Conservation (phyloP, 1,140 invertebrate species). For the Reticulitermes speratus region DNA sequence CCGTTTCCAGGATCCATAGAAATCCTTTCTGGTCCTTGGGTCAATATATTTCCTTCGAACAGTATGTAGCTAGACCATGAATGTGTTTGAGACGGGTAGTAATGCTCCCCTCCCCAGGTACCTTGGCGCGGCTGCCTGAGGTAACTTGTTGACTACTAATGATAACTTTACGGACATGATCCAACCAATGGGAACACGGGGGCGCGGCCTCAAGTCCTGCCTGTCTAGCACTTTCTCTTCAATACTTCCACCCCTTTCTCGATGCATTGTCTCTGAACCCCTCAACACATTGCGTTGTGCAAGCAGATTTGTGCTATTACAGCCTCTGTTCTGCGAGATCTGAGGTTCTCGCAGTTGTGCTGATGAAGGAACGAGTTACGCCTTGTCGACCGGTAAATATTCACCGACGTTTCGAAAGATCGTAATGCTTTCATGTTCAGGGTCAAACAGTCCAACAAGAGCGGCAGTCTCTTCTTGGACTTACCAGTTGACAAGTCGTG, state of each 20-base stretch:
- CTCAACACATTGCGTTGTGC: not conserved
- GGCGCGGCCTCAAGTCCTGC: not conserved
- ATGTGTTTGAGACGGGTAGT: not conserved
- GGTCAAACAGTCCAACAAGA: no score
- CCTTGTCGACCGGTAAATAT: no score
- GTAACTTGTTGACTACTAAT: conserved; percentile 15
- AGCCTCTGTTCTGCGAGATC: no score
- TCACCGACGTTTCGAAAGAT: no score
- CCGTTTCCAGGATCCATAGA: no score
- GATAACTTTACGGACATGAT: conserved; percentile 3
- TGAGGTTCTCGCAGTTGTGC: no score
- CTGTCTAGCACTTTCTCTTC: not conserved
- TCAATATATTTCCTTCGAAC: not conserved
- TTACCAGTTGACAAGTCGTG: no score
- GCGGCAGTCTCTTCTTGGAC: no score
- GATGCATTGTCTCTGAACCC: not conserved
- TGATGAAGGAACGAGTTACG: no score
- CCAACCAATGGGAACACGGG: not conserved
- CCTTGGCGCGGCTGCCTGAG: not conserved
- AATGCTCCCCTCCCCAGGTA: not conserved
- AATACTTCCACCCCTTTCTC: not conserved
- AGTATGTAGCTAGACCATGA: not conserved
- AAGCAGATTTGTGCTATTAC: no score
- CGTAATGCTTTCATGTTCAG: no score
- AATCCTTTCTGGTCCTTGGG: not conserved